Conservation (phyloP, 1,140 invertebrate genomes). For the Pomacea maculata region DNA sequence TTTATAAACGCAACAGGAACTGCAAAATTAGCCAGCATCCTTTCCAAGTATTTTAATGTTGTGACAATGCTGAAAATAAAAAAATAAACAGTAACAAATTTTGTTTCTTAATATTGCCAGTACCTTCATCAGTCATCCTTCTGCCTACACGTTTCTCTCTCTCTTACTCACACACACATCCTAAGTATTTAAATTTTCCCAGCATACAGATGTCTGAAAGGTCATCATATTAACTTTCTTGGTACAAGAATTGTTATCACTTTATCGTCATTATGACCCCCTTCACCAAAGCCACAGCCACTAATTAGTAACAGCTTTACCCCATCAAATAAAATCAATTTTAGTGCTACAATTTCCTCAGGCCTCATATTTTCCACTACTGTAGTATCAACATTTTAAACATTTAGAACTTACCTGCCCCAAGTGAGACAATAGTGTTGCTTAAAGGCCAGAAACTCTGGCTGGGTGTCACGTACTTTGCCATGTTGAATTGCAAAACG, state of each 20-base stretch:
- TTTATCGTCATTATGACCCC: neutral
- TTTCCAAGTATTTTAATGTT: constrained; percentile 58
- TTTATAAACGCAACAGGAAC: constrained; percentile 64
- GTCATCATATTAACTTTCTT: too few relatives aligned
- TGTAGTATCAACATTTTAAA: neutral
- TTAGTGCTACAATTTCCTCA: neutral
- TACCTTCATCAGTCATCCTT: neutral
- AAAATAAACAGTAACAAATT: neutral
- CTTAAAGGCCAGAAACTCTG: constrained; percentile 63
- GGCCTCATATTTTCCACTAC: neutral
- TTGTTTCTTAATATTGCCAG: neutral
- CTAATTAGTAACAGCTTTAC: neutral
- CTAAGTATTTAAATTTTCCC: neutral
- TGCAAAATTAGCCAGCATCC: constrained; percentile 53
- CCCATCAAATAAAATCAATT: neutral
- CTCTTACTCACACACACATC: neutral
- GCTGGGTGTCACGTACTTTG: constrained; percentile 49
- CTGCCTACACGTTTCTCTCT: too few relatives aligned
- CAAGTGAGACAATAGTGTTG: constrained; percentile 62
- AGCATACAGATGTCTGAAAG: neutral
- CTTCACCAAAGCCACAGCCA: neutral
- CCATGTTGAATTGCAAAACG: constrained; percentile 64
- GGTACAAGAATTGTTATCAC: too few relatives aligned
- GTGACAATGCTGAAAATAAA: constrained; percentile 59
- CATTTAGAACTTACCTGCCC: constrained; percentile 54